Evolutionary conservation across 1,140 invertebrate species (phyloP), one percentile per base, ranked within the genome.

Genomic region (Drosophila pseudoobscura): DNA sequence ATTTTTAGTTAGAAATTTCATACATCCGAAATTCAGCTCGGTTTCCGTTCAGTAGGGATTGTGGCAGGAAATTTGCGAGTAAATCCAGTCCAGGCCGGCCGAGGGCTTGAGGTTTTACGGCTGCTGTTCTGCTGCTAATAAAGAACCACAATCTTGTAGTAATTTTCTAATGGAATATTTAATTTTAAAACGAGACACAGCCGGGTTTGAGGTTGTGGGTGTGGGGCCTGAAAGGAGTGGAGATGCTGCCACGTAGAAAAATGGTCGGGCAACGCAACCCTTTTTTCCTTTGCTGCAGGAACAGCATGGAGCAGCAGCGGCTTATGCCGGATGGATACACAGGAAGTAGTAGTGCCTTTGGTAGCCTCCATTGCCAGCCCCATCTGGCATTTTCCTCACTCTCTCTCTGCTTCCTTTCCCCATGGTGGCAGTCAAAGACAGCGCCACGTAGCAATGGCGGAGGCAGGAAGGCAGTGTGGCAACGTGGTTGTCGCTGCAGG

Each of bases 151-250:
- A 90, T 90, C 87, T 90, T 90, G 88, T 90, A 90, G 87, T 90
- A 90, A 90, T 90, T 90, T 90, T 90, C 87, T 90, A 90, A 90
- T 90, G 87, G 87, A 90, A 90, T 90, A 90, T 90, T 90, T 90
- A 90, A 90, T 90, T 90, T 90, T 72, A 78, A 88, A 90, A 83
- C 88, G 79, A 88, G 74, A 88, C 83, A 87, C 83, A 66, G 62
- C 59, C 70, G 69, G 62, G 55, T 50, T 52, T 69, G 78, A 46
- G 57, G 20, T 20, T 60, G 65, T 9, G 31, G 59, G 62, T 50
- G 50, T 69, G 78, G 54, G 57, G 60, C 62, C 52, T 75, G 65
- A 79, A 77, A 57, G 71, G 46, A 53, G 56, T 45, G 61, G 63
- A 79, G 73, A 53, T 60, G 64, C 73, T 57, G 68, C 59, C 49